Conservation (phyloP, 1,140 invertebrate species). For the Diabrotica undecimpunctata region DNA sequence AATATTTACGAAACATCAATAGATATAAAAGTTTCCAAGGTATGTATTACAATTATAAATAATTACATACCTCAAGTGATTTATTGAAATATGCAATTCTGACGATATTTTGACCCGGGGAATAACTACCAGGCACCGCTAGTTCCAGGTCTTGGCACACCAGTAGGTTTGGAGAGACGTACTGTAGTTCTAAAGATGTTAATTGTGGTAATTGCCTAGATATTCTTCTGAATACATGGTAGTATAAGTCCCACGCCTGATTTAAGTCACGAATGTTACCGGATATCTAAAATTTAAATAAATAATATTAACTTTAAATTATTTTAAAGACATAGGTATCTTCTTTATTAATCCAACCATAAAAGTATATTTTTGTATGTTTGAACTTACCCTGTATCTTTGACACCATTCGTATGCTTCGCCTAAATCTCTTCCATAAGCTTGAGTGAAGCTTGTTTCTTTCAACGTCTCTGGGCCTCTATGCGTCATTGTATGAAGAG, state of each 20-base stretch:
- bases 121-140: constrained; percentile 94
- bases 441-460: constrained; percentile 94
- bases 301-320: background rate
- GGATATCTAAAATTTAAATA: constrained; percentile 52
- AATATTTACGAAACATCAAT: no score
- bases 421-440: constrained; percentile 89
- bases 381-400: constrained; percentile 65
- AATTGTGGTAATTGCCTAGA: constrained; percentile 89
- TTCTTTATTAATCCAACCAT: background rate
- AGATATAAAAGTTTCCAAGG: no score
- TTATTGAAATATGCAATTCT: constrained; percentile 86
- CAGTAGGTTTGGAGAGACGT: constrained; percentile 90
- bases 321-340: no score
- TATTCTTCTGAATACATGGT: constrained; percentile 95
- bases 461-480: constrained; percentile 92
- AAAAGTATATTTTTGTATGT: background rate
- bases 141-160: constrained; percentile 88
- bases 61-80: constrained; percentile 62
- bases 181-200: constrained; percentile 86
- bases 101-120: constrained; percentile 81
- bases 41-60: no score
- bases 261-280: constrained; percentile 88
- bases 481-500: constrained; percentile 91
- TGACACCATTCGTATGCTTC: constrained; percentile 95
- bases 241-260: constrained; percentile 98